phyloP scores from a whole-genome alignment of 2,113 vertebrate species.

The Mionectes macconnelli region DNA sequence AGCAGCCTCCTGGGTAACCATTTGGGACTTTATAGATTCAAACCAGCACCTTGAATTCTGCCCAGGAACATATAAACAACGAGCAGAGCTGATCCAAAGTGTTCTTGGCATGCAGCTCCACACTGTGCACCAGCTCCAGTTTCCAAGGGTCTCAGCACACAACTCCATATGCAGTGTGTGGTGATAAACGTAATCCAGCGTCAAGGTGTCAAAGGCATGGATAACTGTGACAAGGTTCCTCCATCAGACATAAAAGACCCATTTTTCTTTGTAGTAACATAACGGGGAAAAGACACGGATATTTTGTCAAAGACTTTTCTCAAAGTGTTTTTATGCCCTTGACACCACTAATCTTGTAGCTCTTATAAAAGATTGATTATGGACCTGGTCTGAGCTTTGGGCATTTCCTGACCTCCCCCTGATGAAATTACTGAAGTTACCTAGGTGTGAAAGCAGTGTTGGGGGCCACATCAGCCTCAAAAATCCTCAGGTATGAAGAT shows the following conservation, averaged over 20 bases:
- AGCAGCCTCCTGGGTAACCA: constrained; percentile 2
- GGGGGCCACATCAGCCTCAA: neutral
- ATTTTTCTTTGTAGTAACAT: neutral
- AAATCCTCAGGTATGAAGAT: neutral
- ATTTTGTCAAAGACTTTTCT: constrained; percentile 8
- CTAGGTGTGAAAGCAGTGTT: neutral
- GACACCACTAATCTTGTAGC: neutral
- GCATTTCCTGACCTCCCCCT: neutral
- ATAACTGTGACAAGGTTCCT: neutral
- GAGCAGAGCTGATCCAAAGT: neutral
- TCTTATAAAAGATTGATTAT: neutral
- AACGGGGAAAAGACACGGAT: neutral
- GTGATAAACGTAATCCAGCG: neutral
- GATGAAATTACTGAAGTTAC: neutral
- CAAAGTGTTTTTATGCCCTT: neutral
- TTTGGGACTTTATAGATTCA: constrained; percentile 1
- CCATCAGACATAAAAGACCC: neutral
- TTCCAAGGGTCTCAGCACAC: neutral
- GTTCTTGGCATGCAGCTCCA: constrained; percentile 25
- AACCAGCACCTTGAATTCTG: constrained; percentile 33
- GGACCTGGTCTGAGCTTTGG: neutral
- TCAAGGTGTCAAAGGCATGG: constrained; percentile 17
- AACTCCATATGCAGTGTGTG: neutral
- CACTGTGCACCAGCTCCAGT: constrained; percentile 7
- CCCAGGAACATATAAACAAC: constrained; percentile 12